Conservation (phyloP, 2,113 vertebrate genomes). For the Fregata magnificens region DNA sequence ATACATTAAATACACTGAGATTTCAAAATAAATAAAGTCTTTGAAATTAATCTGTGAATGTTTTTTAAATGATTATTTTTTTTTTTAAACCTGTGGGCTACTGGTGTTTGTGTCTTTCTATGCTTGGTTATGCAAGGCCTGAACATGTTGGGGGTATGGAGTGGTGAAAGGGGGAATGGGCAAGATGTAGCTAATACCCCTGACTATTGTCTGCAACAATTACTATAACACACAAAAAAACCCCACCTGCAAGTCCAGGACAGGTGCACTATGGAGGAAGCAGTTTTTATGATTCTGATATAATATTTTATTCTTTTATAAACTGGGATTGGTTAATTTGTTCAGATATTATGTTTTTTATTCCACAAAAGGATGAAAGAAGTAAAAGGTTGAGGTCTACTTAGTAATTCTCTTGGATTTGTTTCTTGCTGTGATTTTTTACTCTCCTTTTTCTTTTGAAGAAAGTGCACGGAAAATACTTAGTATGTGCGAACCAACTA, state of each 20-base stretch:
- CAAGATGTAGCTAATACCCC: background rate
- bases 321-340: background rate
- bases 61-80: fast-evolving
- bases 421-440: background rate
- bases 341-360: background rate
- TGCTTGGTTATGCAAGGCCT: background rate
- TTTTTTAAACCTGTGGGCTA: background rate
- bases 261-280: background rate
- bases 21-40: background rate
- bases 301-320: background rate
- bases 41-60: background rate
- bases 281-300: background rate
- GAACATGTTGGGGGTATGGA: background rate
- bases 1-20: background rate
- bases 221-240: background rate
- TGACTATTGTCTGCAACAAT: background rate
- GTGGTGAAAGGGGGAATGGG: background rate
- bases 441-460: background rate
- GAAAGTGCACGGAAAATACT: background rate
- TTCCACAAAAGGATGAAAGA: background rate
- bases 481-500: fast-evolving
- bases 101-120: background rate
- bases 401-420: background rate
- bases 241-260: background rate
- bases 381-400: background rate